Conservation (phyloP, 2,797 vertebrate genomes). For the Hydrocynus forskahlii region DNA sequence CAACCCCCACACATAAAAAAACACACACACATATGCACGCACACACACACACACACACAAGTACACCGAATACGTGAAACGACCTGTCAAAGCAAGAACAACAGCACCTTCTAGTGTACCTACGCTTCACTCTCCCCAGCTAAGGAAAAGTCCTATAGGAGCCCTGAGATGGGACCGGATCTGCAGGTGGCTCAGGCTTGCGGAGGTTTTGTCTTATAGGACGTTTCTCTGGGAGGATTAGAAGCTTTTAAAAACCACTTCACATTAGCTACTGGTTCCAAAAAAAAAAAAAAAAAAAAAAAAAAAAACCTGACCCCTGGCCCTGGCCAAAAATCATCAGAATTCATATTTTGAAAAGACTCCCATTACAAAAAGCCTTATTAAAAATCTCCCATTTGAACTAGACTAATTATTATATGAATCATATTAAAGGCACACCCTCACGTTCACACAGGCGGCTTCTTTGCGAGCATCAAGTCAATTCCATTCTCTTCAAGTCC, state of each 20-base stretch:
- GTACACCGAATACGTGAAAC: constrained; percentile 15
- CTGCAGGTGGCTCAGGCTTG: constrained; percentile 66
- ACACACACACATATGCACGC: constrained; percentile 61
- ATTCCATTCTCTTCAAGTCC: constrained; percentile 37
- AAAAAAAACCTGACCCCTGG: no score
- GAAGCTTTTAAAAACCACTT: background rate
- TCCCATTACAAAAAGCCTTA: constrained; percentile 12
- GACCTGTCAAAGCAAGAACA: constrained; percentile 39
- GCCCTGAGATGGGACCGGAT: constrained; percentile 67
- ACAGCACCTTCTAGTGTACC: constrained; percentile 39
- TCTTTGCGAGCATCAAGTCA: background rate
- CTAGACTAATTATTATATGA: background rate
- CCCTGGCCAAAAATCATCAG: background rate
- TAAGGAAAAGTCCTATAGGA: constrained; percentile 70
- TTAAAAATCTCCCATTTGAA: background rate
- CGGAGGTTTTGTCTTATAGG: constrained; percentile 67
- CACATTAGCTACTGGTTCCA: background rate
- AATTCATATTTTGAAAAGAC: background rate
- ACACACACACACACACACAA: constrained; percentile 55
- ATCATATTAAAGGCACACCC: background rate
- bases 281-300: background rate
- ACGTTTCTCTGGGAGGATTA: constrained; percentile 51
- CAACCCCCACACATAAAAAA: constrained; percentile 57
- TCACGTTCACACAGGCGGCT: background rate
- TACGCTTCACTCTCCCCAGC: constrained; percentile 16